Base-by-base conservation (phyloP, 2,888 invertebrate species). In the Ctenicera cuprea region DNA sequence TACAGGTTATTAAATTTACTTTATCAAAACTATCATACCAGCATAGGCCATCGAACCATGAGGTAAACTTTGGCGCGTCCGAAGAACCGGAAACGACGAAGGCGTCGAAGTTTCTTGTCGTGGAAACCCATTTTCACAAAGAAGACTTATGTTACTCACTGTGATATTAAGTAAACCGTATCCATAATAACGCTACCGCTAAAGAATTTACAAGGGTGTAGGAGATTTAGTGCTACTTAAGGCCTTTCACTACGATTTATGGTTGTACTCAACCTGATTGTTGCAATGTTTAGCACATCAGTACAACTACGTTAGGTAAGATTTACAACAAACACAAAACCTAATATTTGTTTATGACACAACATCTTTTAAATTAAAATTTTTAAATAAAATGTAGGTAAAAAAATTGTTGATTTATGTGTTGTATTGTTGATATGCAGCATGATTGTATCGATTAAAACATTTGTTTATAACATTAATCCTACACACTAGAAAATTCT, bases 31-130 rank as follows among this genome's bases (percentile, higher is more conserved):
- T 45, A 71, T 45, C 88, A 80, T 87, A 90, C 90, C 90, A 90
- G 84, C 84, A 90, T 88, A 18, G 90, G 90, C 90, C 90, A 90
- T 82, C 90, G 87, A 69, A 90, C 89, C 82, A 90, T 89, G 73
- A 90, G 88, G 84, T 90, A 90, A 78, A 90, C 90, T 83, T 90
- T 90, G 75, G 90, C 90, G 80, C 90, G 87, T 82, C 90, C 90
- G 84, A 90, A 90, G 82, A 90, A 89, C 82, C 90, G 87, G 84
- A 90, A 90, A 81, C 88, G 88, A 80, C 89, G 86, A 77, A 90
- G 85, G 80, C 89, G 87, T 83, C 87, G 87, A 85, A 90, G 87
- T 82, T 89, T 90, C 85, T 88, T 89, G 82, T 89, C 88, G 86
- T 88, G 87, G 83, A 89, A 88, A 80, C 89, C 89, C 89, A 88